Conservation (phyloP, 2,797 vertebrate species). For the Ciconia nigra region DNA sequence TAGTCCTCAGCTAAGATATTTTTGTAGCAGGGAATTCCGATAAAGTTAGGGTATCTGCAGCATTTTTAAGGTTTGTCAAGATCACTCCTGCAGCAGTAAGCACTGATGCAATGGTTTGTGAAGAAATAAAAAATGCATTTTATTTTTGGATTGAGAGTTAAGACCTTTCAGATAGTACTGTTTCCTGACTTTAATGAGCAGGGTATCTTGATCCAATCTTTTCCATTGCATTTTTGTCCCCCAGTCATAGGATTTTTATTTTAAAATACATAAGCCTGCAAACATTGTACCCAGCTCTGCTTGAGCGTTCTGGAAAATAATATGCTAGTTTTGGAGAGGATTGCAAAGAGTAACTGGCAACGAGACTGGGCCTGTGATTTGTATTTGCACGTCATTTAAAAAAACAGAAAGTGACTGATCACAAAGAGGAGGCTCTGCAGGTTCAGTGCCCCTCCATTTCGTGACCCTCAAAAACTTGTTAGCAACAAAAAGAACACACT, state of each 20-base stretch:
- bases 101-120: neutral
- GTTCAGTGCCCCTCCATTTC: neutral
- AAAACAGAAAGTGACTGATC: neutral
- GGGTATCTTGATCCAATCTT: neutral
- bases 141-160: conserved; percentile 23
- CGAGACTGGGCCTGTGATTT: neutral
- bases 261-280: neutral
- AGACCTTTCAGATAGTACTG: neutral
- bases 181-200: conserved; percentile 6
- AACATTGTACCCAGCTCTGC: neutral
- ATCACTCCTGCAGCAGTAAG: neutral
- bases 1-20: neutral
- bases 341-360: neutral
- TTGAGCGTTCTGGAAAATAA: neutral
- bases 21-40: neutral
- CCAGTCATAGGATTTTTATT: neutral
- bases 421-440: neutral
- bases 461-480: neutral
- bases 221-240: conserved; percentile 2
- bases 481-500: neutral
- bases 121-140: neutral
- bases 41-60: neutral
- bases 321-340: neutral
- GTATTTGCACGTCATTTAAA: neutral
- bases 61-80: conserved; percentile 7